Percentiles rank a stretch among this genome's conserved stretches.
Conservation (phyloP, 2,797 vertebrate species). For the Anniella stebbinsi region DNA sequence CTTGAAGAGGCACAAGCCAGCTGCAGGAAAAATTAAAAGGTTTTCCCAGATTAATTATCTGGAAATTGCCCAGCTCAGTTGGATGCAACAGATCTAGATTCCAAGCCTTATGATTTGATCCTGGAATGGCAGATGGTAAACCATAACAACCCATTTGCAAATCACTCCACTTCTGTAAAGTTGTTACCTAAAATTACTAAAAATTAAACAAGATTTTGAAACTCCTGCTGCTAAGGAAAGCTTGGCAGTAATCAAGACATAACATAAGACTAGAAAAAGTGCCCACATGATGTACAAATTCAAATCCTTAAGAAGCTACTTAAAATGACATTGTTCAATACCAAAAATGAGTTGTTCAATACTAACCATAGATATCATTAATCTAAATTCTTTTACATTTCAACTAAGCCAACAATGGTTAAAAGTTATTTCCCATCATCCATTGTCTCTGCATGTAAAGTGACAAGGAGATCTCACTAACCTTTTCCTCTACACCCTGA, state of each 20-base stretch:
- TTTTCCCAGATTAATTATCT: slow-evolving; percentile 86
- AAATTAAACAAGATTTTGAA: slow-evolving; percentile 38
- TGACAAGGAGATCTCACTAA: not conserved
- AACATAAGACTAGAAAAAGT: slow-evolving; percentile 19
- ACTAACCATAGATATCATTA: not conserved
- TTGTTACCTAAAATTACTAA: slow-evolving; percentile 46
- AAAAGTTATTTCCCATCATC: not conserved
- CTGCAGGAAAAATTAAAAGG: slow-evolving; percentile 84
- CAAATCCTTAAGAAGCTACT: not conserved
- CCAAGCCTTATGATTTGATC: slow-evolving; percentile 81
- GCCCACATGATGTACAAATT: slow-evolving; percentile 11
- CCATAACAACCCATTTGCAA: slow-evolving; percentile 61
- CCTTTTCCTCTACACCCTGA: not conserved
- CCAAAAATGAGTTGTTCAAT: not conserved
- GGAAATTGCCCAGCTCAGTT: slow-evolving; percentile 78
- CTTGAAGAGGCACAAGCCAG: slow-evolving; percentile 84
- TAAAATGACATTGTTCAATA: not conserved
- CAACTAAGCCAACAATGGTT: not conserved
- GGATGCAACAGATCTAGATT: slow-evolving; percentile 75
- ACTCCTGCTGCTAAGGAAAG: slow-evolving; percentile 13
- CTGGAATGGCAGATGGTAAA: slow-evolving; percentile 86
- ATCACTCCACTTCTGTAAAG: slow-evolving; percentile 32
- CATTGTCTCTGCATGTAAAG: not conserved
- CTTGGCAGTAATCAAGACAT: slow-evolving; percentile 20
- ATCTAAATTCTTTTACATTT: not conserved